phyloP scores from a whole-genome alignment of 2,113 vertebrate species.

The Passer domesticus region DNA sequence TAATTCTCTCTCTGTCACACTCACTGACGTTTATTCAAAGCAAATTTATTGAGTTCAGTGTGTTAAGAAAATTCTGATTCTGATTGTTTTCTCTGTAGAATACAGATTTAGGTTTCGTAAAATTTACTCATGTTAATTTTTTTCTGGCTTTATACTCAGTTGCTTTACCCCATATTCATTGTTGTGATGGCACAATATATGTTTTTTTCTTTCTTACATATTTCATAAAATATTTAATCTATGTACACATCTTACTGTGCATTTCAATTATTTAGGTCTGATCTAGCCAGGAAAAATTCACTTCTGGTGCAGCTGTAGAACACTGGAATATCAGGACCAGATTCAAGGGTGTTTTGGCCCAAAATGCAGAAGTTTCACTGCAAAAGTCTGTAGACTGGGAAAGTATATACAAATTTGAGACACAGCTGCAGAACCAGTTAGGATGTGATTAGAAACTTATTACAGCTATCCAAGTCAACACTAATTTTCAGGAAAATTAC shows the following conservation, averaged over 20 bases:
- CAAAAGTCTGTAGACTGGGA: neutral
- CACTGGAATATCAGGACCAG: neutral
- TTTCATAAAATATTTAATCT: neutral
- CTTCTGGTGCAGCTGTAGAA: neutral
- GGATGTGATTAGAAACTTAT: neutral
- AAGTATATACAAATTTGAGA: neutral
- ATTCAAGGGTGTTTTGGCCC: neutral
- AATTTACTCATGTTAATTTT: neutral
- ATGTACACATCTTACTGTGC: neutral
- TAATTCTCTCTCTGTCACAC: conserved; percentile 54
- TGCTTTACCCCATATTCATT: neutral
- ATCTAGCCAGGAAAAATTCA: neutral
- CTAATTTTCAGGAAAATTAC: conserved; percentile 43
- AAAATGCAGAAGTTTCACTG: neutral
- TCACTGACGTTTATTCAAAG: conserved; percentile 37
- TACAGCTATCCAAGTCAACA: conserved; percentile 2
- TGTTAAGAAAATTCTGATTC: conserved; percentile 10
- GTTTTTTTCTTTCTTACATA: neutral
- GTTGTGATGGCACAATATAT: neutral
- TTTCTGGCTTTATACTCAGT: neutral
- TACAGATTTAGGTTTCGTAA: neutral
- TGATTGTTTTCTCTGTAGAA: neutral
- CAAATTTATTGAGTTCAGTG: neutral
- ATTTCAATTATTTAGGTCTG: neutral
- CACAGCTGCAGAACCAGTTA: conserved; percentile 18